Evolutionary conservation across 1,140 invertebrate species (phyloP).

Genomic region (Caenorhabditis briggsae): DNA sequence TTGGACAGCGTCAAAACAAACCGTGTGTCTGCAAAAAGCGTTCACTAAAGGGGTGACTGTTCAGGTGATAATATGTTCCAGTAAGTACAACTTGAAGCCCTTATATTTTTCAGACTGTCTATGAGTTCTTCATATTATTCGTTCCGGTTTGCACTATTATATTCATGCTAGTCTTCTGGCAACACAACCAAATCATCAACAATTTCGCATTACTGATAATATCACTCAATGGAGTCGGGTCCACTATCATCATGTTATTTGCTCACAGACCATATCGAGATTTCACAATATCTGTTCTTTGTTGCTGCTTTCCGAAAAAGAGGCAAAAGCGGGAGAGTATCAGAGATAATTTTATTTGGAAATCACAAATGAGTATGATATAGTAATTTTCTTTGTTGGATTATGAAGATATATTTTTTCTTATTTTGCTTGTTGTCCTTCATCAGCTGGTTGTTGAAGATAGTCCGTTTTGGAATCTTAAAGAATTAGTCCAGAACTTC

Average conservation of each 20-base stretch:
- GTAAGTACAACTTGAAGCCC: too few relatives aligned
- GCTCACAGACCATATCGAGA: slow-evolving; percentile 21
- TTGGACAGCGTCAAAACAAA: not conserved
- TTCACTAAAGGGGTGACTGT: slow-evolving; percentile 25
- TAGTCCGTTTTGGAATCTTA: too few relatives aligned
- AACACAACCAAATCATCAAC: slow-evolving; percentile 20
- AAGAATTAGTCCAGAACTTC: too few relatives aligned
- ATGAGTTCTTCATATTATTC: slow-evolving; percentile 13
- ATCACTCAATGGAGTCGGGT: slow-evolving; percentile 16
- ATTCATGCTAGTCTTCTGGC: not conserved
- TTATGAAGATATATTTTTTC: not conserved
- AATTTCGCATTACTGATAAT: not conserved
- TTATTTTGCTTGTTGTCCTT: too few relatives aligned
- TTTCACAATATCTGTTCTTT: not conserved
- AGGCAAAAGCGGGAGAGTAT: not conserved
- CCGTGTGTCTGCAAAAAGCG: not conserved
- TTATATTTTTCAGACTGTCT: not conserved
- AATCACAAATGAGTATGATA: not conserved
- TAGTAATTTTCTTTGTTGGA: not conserved
- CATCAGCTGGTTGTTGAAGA: too few relatives aligned
- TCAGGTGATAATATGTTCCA: too few relatives aligned
- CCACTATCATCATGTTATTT: slow-evolving; percentile 12
- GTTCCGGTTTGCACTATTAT: not conserved
- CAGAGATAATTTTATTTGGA: not conserved
- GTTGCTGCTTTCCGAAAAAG: not conserved